phyloP scores from a whole-genome alignment of 2,888 invertebrate species.

The Calameuta filiformis region DNA sequence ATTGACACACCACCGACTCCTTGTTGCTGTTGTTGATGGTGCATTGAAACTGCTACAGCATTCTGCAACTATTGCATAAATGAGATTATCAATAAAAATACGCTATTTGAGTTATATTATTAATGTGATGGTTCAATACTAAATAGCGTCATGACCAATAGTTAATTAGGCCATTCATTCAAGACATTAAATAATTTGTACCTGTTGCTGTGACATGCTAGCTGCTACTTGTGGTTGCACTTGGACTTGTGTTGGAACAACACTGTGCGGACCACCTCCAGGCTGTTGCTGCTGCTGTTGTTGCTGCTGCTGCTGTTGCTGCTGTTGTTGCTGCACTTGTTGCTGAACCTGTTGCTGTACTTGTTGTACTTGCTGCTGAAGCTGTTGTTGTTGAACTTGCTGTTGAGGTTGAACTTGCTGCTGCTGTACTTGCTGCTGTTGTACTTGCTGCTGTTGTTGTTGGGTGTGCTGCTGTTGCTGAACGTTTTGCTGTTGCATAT shows the following conservation, averaged over 20 bases:
- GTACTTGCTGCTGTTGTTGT: slow-evolving; percentile 43
- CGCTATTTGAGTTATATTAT: not conserved
- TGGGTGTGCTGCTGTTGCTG: slow-evolving; percentile 47
- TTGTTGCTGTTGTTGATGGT: slow-evolving; percentile 68
- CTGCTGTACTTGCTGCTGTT: slow-evolving; percentile 41
- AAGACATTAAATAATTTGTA: slow-evolving; percentile 23
- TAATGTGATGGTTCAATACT: not conserved
- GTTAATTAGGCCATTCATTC: not conserved
- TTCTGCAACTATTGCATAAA: slow-evolving; percentile 44
- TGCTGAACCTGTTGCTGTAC: slow-evolving; percentile 39
- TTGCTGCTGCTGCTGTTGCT: slow-evolving; percentile 40
- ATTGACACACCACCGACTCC: slow-evolving; percentile 66
- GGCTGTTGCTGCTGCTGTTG: slow-evolving; percentile 52
- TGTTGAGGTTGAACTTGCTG: slow-evolving; percentile 56
- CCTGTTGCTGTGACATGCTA: slow-evolving; percentile 65
- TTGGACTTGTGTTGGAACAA: slow-evolving; percentile 59
- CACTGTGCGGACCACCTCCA: slow-evolving; percentile 56
- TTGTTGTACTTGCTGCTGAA: slow-evolving; percentile 40
- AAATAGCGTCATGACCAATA: not conserved
- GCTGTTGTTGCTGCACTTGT: slow-evolving; percentile 42
- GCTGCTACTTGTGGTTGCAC: slow-evolving; percentile 65
- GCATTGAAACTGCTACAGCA: slow-evolving; percentile 68
- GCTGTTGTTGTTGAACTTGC: slow-evolving; percentile 66
- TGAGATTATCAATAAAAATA: not conserved
- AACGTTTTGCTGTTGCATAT: slow-evolving; percentile 41